Evolutionary conservation across 2,888 invertebrate genomes (phyloP), one percentile per base, ranked within the genome.

Genomic region (Orthonevra nobilis): DNA sequence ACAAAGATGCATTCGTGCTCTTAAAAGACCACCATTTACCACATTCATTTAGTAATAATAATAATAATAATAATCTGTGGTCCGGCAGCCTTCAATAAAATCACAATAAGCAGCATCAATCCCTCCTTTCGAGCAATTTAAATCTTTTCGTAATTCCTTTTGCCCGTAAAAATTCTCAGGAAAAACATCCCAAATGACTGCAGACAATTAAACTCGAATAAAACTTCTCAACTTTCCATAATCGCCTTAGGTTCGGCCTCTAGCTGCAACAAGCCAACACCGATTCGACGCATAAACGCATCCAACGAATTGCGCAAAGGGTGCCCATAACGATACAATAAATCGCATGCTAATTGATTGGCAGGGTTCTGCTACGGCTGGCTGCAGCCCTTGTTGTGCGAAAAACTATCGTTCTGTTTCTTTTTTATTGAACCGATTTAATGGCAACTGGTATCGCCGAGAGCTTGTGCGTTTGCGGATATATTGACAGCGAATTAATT

Each of bases 331-430:
- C 72, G 77, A 64, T 70, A 60, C 64, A 77, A 77, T 77, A 64
- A 77, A 77, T 77, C 52, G 44, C 40, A 64, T 64, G 64, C 44
- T 72, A 77, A 77, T 77, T 77, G 77, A 70, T 77, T 70, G 64
- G 44, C 64, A 58, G 58, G 19, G 52, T 52, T 77, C 32, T 64
- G 50, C 52, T 70, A 42, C 15, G 48, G 48, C 30, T 34, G 34
- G 46, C 28, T 48, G 10, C 5, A 23, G 23, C 23, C 32, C 15
- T 15, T 44, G 23, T n/a, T n/a, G 10, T 38, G 26, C n/a, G n/a
- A n/a, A n/a, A n/a, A 28, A 58, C 40, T 23, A 40, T 40, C 30
- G 38, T 38, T 38, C 10, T 10, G 23, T 12, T 12, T 28, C 52
- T n/a, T 69, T 14, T 34, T 15, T 17, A 12, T 6, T 34, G 42